Conservation (phyloP, 2,888 invertebrate species). For the Lymantria monacha region DNA sequence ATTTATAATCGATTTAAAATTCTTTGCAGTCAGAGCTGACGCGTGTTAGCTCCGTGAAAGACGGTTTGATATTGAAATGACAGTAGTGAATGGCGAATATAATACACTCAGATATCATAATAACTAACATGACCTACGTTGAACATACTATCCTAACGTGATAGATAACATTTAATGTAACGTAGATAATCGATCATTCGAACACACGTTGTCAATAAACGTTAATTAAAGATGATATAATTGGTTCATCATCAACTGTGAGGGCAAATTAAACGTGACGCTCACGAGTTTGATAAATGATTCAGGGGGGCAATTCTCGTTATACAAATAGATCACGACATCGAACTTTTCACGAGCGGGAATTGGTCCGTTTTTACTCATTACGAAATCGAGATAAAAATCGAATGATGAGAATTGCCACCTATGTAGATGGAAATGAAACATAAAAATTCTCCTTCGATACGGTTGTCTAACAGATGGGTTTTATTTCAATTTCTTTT, state of each 20-base stretch:
- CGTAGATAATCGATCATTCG: constrained; percentile 8
- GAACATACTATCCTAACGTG: constrained; percentile 44
- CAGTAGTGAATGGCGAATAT: constrained; percentile 4
- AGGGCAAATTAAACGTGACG: too few relatives aligned
- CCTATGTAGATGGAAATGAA: too few relatives aligned
- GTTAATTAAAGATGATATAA: constrained; percentile 66
- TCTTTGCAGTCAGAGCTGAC: constrained; percentile 23
- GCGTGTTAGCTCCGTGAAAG: constrained; percentile 34
- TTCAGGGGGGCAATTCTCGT: too few relatives aligned
- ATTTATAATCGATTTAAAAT: constrained; percentile 25
- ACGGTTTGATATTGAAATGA: constrained; percentile 32
- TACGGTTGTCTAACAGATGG: too few relatives aligned
- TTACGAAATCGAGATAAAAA: too few relatives aligned
- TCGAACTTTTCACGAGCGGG: too few relatives aligned
- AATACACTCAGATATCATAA: constrained; percentile 23
- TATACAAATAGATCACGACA: too few relatives aligned
- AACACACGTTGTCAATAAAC: constrained; percentile 44
- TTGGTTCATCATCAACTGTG: constrained; percentile 35
- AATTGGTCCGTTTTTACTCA: too few relatives aligned
- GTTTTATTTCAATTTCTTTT: too few relatives aligned
- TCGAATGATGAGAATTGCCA: too few relatives aligned
- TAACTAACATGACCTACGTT: constrained; percentile 29
- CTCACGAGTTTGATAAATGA: too few relatives aligned
- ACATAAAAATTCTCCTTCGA: too few relatives aligned
- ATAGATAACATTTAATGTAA: constrained; percentile 51